Percentiles rank a stretch among this genome's conserved stretches.
Conservation (phyloP, 2,113 vertebrate genomes). For the Cinclus mexicanus region DNA sequence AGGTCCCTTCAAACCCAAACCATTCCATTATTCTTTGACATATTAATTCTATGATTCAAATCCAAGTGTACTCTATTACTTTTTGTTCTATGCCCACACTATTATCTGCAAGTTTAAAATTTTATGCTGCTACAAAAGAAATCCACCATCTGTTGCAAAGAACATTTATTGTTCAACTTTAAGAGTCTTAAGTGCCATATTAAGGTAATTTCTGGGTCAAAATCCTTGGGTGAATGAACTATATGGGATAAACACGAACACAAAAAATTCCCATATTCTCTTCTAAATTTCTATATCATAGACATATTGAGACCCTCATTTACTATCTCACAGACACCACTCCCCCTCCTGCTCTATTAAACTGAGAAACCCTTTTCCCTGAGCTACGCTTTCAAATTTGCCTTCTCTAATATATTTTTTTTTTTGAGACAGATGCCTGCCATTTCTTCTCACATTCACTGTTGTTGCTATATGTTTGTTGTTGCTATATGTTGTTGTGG, state of each 20-base stretch:
- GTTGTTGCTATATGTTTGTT: background rate
- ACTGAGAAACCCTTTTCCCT: background rate
- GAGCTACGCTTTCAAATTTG: background rate
- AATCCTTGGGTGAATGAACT: background rate
- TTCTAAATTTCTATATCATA: background rate
- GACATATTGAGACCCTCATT: background rate
- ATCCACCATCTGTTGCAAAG: background rate
- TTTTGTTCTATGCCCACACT: background rate
- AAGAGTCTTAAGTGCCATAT: fast-evolving
- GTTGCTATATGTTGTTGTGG: background rate
- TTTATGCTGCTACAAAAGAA: background rate
- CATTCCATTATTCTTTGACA: background rate
- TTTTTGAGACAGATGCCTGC: background rate
- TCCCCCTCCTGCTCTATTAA: background rate
- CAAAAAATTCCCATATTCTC: background rate
- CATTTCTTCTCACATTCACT: background rate
- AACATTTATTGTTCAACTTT: background rate
- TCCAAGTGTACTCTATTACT: background rate
- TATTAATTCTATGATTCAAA: background rate
- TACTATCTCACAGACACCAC: background rate
- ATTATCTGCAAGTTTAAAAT: background rate
- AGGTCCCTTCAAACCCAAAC: background rate
- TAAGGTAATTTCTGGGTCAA: background rate
- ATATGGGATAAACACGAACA: background rate
- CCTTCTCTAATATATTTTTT: background rate